A percentile compares a stretch with the other conserved stretches of the same genome.
phyloP scores from a whole-genome alignment of 2,113 vertebrate species.

The Nannobrachium achirus region DNA sequence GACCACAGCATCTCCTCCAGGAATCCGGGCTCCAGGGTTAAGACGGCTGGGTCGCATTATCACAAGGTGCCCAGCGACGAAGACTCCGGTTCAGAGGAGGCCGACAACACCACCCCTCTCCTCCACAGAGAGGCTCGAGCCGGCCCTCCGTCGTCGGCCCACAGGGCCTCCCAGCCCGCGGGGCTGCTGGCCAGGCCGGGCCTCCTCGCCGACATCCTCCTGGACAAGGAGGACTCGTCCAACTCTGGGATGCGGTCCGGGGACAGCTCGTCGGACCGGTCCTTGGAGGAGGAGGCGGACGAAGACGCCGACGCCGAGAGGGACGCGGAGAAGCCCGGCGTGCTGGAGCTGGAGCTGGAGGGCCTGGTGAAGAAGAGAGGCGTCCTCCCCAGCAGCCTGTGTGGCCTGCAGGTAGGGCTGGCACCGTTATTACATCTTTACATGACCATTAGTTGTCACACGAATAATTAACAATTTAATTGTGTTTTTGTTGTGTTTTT shows the following conservation, averaged over 20 bases:
- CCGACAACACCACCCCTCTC: conserved; percentile 91
- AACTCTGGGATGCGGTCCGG: conserved; percentile 92
- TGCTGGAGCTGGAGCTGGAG: conserved; percentile 90
- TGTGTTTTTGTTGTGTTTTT: too few relatives aligned
- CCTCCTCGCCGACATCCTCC: conserved; percentile 83
- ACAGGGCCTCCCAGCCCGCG: conserved; percentile 69
- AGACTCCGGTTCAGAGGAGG: conserved; percentile 90
- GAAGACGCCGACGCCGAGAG: conserved; percentile 62
- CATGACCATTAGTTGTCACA: too few relatives aligned
- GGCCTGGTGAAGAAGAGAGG: conserved; percentile 82
- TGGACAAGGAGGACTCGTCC: conserved; percentile 94
- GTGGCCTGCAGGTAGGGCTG: too few relatives aligned
- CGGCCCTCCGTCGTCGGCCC: conserved; percentile 10
- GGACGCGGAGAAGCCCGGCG: conserved; percentile 78
- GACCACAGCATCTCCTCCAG: conserved; percentile 84
- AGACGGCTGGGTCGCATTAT: conserved; percentile 85
- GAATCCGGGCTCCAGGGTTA: conserved; percentile 80
- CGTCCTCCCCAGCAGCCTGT: conserved; percentile 85
- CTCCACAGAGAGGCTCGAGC: conserved; percentile 83
- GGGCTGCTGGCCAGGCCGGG: conserved; percentile 83
- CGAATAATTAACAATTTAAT: too few relatives aligned
- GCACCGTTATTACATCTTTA: too few relatives aligned
- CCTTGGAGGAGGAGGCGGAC: conserved; percentile 86
- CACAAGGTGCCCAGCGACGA: conserved; percentile 93
- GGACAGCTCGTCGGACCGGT: conserved; percentile 90